Percentiles rank a stretch among this genome's conserved stretches.
Evolutionary conservation across 2,113 vertebrate species (phyloP).

Genomic region (Abramis brama): DNA sequence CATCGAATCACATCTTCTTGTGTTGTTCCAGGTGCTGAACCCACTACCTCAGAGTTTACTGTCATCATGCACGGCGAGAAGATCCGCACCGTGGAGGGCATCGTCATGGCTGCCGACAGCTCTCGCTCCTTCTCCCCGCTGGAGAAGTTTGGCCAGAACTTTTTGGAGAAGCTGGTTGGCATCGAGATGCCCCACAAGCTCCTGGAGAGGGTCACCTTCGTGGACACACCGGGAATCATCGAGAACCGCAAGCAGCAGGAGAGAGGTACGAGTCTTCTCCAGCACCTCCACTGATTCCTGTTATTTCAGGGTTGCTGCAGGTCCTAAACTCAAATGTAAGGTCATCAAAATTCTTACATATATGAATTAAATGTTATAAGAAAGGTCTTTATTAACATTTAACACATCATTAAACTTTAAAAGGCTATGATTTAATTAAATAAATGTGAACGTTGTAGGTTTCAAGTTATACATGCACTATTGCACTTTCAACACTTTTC

Average conservation of each 20-base stretch:
- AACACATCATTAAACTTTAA: too few relatives aligned
- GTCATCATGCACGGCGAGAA: conserved; percentile 97
- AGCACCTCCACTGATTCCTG: neutral
- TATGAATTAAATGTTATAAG: neutral
- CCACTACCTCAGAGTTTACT: conserved; percentile 97
- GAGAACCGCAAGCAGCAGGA: conserved; percentile 99
- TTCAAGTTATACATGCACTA: neutral
- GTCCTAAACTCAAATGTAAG: neutral
- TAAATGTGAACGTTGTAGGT: too few relatives aligned
- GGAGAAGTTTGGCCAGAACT: conserved; percentile 98
- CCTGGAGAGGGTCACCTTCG: conserved; percentile 93
- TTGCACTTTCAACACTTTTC: neutral
- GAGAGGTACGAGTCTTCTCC: conserved; percentile 79
- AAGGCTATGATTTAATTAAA: too few relatives aligned
- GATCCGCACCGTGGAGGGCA: conserved; percentile 94
- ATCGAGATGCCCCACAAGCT: conserved; percentile 97
- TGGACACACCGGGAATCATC: conserved; percentile 97
- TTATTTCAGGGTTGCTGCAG: neutral
- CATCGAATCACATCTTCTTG: neutral
- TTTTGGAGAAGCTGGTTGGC: conserved; percentile 95
- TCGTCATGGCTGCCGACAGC: conserved; percentile 98
- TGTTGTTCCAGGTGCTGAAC: conserved; percentile 86
- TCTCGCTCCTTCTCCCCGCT: conserved; percentile 93
- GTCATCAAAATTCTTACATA: neutral
- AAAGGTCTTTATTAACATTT: neutral